Evolutionary conservation across 2,113 vertebrate genomes (phyloP), one percentile per base, ranked within the genome.

Genomic region (Cyprinus carpio): DNA sequence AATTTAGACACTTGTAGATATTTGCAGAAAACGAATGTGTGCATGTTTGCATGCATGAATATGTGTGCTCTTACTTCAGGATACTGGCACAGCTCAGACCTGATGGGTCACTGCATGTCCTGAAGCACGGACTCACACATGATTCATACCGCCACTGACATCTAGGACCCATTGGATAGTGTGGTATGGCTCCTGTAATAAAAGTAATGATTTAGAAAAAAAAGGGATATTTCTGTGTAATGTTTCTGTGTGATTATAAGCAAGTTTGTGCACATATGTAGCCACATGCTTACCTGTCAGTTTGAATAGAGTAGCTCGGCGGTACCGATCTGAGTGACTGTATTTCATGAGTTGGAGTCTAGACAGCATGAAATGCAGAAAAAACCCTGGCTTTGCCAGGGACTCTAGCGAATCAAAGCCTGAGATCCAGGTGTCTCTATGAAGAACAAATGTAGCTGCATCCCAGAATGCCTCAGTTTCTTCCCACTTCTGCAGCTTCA

Each of bases 101-200:
- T 20, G 64, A 72, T 0, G 97, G 97, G 89, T 99, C 96, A 25
- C 94, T 95, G 94, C 98, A 99, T 60, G 97, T 98, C 90, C 90
- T 96, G 92, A 97, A 99, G 90, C 98, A 99, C 56, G 97, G 96
- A 75, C 93, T 95, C 85, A 93, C 85, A 71, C 98, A 99, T 72
- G 96, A 91, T 81, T 99, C 97, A 1, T 99, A 99, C 79, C 78
- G 94, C 98, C 98, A 99, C 87, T 99, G 97, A 81, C 97, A 99
- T 0, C 88, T 83, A 34, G 96, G 94, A 87, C 83, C 94, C 4
- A 93, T 90, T 3, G 82, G 87, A 84, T 91, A 81, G 1, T 89
- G 89, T 9, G 92, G 89, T 40, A 91, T 92, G 56, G 89, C 89
- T 84, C 96, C 97, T 99, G 88, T 84, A 87, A 89, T 60, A 85